Percentiles rank a stretch among this genome's conserved stretches.
Evolutionary conservation across 2,113 vertebrate species (phyloP).

Genomic region (Phainopepla nitens): DNA sequence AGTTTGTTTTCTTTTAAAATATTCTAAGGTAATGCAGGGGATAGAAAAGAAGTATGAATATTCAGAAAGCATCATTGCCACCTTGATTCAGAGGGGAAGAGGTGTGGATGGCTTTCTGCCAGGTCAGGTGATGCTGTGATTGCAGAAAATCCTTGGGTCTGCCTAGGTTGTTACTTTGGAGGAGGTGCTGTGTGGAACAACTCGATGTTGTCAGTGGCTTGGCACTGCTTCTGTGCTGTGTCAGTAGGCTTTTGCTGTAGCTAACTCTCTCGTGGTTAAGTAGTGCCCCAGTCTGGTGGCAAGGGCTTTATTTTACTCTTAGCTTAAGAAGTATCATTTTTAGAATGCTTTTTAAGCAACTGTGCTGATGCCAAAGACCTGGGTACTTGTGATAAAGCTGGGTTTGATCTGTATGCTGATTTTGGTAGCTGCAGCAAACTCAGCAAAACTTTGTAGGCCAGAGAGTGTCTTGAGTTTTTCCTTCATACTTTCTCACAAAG

Average conservation of each 20-base stretch:
- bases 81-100: not conserved
- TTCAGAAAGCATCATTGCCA: not conserved
- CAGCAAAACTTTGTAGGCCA: not conserved
- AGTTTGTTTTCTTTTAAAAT: constrained; percentile 2
- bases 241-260: not conserved
- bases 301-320: not conserved
- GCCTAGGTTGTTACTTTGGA: not conserved
- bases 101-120: not conserved
- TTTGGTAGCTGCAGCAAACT: not conserved
- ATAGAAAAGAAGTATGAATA: not conserved
- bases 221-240: not conserved
- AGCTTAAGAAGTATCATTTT: not conserved
- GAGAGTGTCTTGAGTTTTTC: not conserved
- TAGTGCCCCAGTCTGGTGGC: not conserved
- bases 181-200: not conserved
- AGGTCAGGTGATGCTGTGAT: not conserved
- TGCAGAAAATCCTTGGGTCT: not conserved
- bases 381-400: not conserved
- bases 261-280: not conserved
- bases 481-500: not conserved
- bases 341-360: not conserved
- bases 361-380: not conserved
- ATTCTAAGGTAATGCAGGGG: not conserved
- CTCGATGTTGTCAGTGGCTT: rapidly evolving
- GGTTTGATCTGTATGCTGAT: not conserved